Evolutionary conservation across 2,797 vertebrate species (phyloP), one percentile per base, ranked within the genome.

Genomic region (Melanotaenia trifasciata): DNA sequence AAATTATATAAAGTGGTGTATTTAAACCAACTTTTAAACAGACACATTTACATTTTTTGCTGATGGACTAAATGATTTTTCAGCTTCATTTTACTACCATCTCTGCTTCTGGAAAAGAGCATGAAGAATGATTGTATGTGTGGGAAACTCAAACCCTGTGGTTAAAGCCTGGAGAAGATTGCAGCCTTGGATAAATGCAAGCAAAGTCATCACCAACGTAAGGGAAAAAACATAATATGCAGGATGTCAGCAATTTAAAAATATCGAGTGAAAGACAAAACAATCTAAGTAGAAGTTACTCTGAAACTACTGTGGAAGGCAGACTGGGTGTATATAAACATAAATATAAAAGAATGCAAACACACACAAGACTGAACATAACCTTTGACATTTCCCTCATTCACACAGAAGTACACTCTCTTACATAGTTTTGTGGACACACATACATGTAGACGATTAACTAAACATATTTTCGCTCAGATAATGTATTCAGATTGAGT

Each of bases 401-500:
- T 22, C 45, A 57, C n/a, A 40, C 38, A 63, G n/a, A 67, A 69
- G 58, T 36, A 66, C 54, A 64, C 16, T 22, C n/a, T n/a, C 6
- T 22, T 8, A 64, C 36, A 67, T 30, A 16, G 1, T 68, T 45
- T 54, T 59, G 50, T 38, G 6, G 56, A 53, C 26, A 56, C 30
- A n/a, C 26, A 62, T 2, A n/a, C n/a, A n/a, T n/a, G n/a, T n/a
- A 62, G 57, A 83, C 36, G 56, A 83, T 64, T 32, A 22, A 72
- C 50, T 26, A 50, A 9, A 43, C 22, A 66, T n/a, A 72, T 78
- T 72, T 33, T 72, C 20, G 24, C 35, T 22, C 10, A 56, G 63
- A 36, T 77, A 59, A 81, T 33, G 57, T 32, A 74, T 78, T 71
- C 38, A 58, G 59, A 59, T 67, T n/a, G 58, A 43, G 62, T 72